Percentiles rank a stretch among this genome's conserved stretches.
Evolutionary conservation across 2,888 invertebrate species (phyloP).

Genomic region (Sesia apiformis): DNA sequence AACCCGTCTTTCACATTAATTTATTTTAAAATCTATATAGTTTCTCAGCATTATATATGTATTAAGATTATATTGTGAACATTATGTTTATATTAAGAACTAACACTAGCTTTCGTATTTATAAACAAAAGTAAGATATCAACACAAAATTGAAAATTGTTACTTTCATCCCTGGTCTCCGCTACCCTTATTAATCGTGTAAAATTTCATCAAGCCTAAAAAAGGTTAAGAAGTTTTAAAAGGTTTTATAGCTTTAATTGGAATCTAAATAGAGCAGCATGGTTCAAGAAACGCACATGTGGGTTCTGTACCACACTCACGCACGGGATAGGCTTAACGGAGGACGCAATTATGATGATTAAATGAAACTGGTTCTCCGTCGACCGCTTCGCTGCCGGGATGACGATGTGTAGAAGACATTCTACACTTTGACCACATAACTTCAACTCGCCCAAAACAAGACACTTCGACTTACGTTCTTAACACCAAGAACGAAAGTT

Average conservation of each 20-base stretch:
- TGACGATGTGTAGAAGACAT: slow-evolving; percentile 38
- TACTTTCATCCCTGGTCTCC: no score
- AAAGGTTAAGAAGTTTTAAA: no score
- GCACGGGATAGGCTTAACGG: slow-evolving; percentile 57
- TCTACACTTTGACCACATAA: slow-evolving; percentile 21
- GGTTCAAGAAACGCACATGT: slow-evolving; percentile 16
- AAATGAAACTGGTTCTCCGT: slow-evolving; percentile 62
- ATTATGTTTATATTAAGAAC: no score
- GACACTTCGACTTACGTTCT: background rate
- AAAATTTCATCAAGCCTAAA: no score
- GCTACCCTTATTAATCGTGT: no score
- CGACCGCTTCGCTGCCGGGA: slow-evolving; percentile 42
- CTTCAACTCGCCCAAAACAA: background rate
- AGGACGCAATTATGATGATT: slow-evolving; percentile 72
- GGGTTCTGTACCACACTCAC: slow-evolving; percentile 27
- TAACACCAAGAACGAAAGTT: background rate
- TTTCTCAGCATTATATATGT: no score
- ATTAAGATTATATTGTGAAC: no score
- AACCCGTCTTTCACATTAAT: no score
- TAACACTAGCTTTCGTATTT: no score
- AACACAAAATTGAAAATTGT: no score
- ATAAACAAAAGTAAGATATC: no score
- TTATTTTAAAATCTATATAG: no score
- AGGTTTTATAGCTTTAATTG: slow-evolving; percentile 7
- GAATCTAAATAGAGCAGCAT: slow-evolving; percentile 5